Percentiles rank a stretch among this genome's conserved stretches.
phyloP scores from a whole-genome alignment of 2,888 invertebrate genomes.

The Drosophila affinis region DNA sequence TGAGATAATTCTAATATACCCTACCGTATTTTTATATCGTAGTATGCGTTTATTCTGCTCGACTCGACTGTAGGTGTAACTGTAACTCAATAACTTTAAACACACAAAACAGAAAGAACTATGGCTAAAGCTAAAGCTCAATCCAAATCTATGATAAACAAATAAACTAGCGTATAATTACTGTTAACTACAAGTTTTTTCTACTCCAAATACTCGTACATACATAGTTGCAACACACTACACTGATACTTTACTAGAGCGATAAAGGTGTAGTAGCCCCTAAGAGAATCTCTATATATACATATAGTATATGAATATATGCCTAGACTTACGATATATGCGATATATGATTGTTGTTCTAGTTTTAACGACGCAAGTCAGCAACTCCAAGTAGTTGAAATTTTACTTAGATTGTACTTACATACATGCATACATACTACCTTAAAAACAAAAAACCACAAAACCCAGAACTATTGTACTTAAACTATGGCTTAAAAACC shows the following conservation, averaged over 20 bases:
- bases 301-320: constrained; percentile 29
- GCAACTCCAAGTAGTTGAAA: constrained; percentile 59
- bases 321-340: constrained; percentile 46
- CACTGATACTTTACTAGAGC: constrained; percentile 71
- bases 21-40: constrained; percentile 72
- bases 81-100: constrained; percentile 42
- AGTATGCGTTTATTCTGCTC: constrained; percentile 75
- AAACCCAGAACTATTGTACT: constrained; percentile 52
- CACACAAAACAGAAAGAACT: constrained; percentile 5
- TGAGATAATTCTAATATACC: constrained; percentile 50
- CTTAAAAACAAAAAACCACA: constrained; percentile 13
- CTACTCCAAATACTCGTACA: constrained; percentile 63
- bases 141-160: constrained; percentile 50
- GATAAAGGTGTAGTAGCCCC: constrained; percentile 59
- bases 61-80: constrained; percentile 68
- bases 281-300: constrained; percentile 60
- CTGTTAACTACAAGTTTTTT: constrained; percentile 74
- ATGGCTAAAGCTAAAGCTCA: constrained; percentile 42
- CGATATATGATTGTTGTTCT: constrained; percentile 78
- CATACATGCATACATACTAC: constrained; percentile 36
- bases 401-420: constrained; percentile 70
- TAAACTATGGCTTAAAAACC: constrained; percentile 49
- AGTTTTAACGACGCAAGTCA: constrained; percentile 63
- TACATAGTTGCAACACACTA: constrained; percentile 64
- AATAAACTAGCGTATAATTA: constrained; percentile 57